These are phyloP conservation scores for Perccottus glenii DNA, from an alignment of 2,113 vertebrate genomes.

Conservation along the genomic window DNA sequence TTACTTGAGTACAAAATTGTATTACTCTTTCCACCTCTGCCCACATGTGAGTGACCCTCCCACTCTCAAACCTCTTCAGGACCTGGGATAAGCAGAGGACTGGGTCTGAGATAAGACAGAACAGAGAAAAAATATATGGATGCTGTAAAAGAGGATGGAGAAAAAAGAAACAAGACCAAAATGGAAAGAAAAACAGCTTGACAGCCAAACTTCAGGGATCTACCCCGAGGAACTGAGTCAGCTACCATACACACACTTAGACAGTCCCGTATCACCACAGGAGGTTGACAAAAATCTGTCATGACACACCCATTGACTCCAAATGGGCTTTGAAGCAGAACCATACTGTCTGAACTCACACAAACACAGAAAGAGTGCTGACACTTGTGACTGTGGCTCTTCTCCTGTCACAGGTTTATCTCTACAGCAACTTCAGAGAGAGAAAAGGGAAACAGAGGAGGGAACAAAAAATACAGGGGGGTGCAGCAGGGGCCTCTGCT, in stretches of 20 bases:
- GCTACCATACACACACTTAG: constrained; percentile 24
- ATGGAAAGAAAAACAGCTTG: constrained; percentile 36
- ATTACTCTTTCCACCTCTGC: no score
- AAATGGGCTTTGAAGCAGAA: constrained; percentile 62
- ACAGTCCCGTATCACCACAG: constrained; percentile 11
- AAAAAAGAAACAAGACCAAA: constrained; percentile 8
- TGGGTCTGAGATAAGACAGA: background rate
- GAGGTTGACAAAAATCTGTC: constrained; percentile 20
- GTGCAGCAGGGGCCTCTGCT: background rate
- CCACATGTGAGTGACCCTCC: no score
- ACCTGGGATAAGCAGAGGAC: background rate
- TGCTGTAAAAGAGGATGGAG: constrained; percentile 18
- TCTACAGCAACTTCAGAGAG: constrained; percentile 22
- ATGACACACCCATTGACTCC: constrained; percentile 62
- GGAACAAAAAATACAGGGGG: background rate
- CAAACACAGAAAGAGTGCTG: constrained; percentile 22
- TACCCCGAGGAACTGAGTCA: constrained; percentile 60
- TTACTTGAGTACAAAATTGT: no score
- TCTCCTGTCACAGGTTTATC: constrained; percentile 44
- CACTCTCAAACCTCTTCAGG: no score
- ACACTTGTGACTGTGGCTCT: constrained; percentile 29
- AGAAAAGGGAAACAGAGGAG: background rate
- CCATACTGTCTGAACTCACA: constrained; percentile 35
- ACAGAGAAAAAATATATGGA: background rate
- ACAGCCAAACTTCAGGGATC: constrained; percentile 52